Conservation (phyloP, 2,888 invertebrate species). For the Folsomia manolachei region DNA sequence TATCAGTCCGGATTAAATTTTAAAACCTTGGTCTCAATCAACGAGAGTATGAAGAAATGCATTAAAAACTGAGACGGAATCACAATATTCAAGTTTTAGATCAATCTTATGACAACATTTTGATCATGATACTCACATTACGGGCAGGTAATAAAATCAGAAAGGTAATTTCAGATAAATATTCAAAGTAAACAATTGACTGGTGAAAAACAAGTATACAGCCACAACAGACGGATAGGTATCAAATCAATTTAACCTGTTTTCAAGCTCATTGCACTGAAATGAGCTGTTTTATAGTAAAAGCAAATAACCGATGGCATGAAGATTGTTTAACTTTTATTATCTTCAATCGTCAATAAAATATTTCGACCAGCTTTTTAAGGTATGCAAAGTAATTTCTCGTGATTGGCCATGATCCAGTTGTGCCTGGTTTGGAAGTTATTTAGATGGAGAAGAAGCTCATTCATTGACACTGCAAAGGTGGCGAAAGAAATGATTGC, state of each 20-base stretch:
- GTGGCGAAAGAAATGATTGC: too few relatives aligned
- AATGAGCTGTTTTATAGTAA: too few relatives aligned
- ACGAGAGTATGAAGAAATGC: too few relatives aligned
- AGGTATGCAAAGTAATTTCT: too few relatives aligned
- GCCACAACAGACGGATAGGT: too few relatives aligned
- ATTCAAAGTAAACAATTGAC: not conserved
- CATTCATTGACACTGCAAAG: too few relatives aligned
- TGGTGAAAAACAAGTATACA: not conserved
- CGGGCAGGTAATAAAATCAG: not conserved
- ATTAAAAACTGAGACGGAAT: too few relatives aligned
- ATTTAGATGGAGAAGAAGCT: too few relatives aligned
- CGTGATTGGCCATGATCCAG: too few relatives aligned
- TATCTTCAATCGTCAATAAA: not conserved
- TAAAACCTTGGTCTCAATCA: not conserved
- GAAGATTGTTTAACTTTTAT: not conserved
- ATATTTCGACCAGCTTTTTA: too few relatives aligned
- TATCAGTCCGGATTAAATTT: not conserved
- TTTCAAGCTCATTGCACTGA: too few relatives aligned
- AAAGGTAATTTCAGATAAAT: not conserved
- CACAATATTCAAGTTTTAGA: not conserved
- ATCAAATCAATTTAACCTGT: not conserved
- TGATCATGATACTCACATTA: not conserved
- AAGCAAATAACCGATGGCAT: not conserved
- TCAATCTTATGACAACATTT: not conserved
- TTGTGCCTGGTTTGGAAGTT: too few relatives aligned